These are phyloP conservation scores for Poicephalus gulielmi DNA, from an alignment of 2,113 vertebrate species.

Conservation along the genomic window DNA sequence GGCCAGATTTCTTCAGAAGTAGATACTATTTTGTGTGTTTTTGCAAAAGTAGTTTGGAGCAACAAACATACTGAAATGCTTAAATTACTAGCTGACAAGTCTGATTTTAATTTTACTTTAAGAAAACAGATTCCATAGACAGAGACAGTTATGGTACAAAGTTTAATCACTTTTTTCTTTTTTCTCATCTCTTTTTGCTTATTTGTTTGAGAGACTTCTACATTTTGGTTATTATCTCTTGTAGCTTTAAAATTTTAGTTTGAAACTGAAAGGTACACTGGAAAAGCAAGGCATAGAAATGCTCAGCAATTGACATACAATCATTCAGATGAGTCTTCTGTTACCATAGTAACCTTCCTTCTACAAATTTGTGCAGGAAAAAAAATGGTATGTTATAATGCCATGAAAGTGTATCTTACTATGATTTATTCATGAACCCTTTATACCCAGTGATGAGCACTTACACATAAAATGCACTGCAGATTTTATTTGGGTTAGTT, in stretches of 20 bases:
- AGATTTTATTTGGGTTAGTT: not conserved
- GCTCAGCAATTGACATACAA: not conserved
- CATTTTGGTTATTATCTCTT: not conserved
- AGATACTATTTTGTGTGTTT: not conserved
- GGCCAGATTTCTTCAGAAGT: not conserved
- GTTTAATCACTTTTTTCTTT: not conserved
- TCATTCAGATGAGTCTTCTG: not conserved
- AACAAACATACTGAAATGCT: not conserved
- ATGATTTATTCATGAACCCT: not conserved
- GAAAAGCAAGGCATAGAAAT: not conserved
- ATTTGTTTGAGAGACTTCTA: not conserved
- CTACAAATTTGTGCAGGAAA: not conserved
- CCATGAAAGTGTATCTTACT: not conserved
- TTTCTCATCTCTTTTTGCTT: not conserved
- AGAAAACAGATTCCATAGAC: not conserved
- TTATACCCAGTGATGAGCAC: not conserved
- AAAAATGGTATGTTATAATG: not conserved
- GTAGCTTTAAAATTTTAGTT: not conserved
- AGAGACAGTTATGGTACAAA: not conserved
- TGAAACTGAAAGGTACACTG: not conserved
- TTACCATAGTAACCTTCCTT: conserved; percentile 52
- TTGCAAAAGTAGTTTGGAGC: not conserved
- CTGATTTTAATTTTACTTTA: not conserved
- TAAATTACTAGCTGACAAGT: not conserved
- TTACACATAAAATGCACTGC: not conserved